These are phyloP conservation scores for Micrasema minimum DNA, from an alignment of 1,140 invertebrate genomes.

Conservation along the genomic window DNA sequence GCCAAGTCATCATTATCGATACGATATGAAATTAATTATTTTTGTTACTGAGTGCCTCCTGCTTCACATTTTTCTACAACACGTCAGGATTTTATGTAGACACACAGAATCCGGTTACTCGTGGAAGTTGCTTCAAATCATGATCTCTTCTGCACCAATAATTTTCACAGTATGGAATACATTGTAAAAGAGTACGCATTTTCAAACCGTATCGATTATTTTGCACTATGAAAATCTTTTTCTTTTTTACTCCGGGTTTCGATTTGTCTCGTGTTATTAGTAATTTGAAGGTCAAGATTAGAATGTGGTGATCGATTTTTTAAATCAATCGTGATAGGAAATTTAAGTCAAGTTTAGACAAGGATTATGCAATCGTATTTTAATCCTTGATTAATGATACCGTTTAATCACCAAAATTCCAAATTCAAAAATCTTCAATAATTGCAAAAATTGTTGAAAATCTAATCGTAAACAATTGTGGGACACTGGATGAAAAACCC, in stretches of 20 bases:
- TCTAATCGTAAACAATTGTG: too few relatives aligned
- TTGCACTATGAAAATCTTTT: neutral
- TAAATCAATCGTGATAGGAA: conserved; percentile 26
- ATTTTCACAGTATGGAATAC: neutral
- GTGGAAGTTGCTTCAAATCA: conserved; percentile 26
- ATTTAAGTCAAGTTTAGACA: too few relatives aligned
- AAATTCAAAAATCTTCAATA: too few relatives aligned
- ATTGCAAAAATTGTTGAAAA: too few relatives aligned
- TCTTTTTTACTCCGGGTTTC: neutral
- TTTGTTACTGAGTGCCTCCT: neutral
- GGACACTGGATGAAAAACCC: too few relatives aligned
- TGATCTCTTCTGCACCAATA: neutral
- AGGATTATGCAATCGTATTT: too few relatives aligned
- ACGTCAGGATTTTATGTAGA: conserved; percentile 8
- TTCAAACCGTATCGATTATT: neutral
- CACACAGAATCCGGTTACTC: conserved; percentile 38
- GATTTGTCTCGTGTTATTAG: neutral
- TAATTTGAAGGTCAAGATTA: conserved; percentile 30
- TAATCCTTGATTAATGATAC: too few relatives aligned
- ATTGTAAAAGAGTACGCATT: neutral
- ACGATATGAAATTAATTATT: neutral
- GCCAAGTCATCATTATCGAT: neutral
- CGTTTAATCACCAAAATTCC: too few relatives aligned
- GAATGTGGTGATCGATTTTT: conserved; percentile 24
- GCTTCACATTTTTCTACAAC: neutral